Conservation (phyloP, 2,113 vertebrate genomes). For the Sprattus sprattus region DNA sequence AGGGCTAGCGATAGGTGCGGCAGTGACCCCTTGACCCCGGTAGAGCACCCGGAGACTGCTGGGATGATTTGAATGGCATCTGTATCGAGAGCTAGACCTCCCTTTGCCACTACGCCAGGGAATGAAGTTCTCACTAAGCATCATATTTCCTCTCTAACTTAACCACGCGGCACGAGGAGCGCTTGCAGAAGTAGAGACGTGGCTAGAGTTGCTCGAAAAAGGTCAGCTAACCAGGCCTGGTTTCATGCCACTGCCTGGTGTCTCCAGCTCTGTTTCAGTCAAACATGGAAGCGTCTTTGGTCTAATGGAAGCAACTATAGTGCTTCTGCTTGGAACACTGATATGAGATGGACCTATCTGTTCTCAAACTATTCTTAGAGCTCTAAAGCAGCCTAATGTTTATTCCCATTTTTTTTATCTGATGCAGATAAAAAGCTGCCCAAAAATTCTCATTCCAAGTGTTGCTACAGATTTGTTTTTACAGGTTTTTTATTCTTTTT, state of each 20-base stretch:
- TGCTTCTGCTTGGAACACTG: background rate
- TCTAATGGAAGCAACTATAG: background rate
- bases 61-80: background rate
- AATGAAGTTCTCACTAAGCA: background rate
- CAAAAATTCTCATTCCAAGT: background rate
- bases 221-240: background rate
- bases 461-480: background rate
- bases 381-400: background rate
- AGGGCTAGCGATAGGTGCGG: background rate
- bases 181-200: background rate
- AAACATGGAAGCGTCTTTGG: no score
- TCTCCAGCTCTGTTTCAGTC: no score
- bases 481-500: background rate
- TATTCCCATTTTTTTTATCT: background rate
- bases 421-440: background rate
- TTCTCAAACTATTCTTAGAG: background rate
- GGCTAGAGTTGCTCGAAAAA: background rate
- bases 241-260: background rate
- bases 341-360: background rate
- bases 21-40: no score
- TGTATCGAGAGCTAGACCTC: background rate
- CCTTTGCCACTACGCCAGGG: background rate
- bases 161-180: no score
- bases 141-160: background rate
- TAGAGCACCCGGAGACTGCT: background rate